phyloP scores from a whole-genome alignment of 2,888 invertebrate genomes.

The Acholoe squamosa region DNA sequence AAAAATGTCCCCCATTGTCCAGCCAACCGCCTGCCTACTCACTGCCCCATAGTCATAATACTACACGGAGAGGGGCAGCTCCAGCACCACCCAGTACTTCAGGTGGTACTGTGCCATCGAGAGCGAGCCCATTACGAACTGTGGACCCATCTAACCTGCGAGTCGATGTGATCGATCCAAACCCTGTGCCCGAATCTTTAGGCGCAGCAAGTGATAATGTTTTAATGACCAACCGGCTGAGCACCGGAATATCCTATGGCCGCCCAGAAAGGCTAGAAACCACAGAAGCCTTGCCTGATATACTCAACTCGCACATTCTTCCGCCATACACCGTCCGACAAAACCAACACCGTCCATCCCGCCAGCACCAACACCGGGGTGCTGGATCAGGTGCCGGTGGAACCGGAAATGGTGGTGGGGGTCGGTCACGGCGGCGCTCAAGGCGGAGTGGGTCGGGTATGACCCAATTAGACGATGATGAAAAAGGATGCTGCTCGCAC shows the following conservation, averaged over 20 bases:
- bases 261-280: slow-evolving; percentile 42
- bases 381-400: background rate
- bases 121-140: background rate
- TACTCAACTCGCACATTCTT: slow-evolving; percentile 77
- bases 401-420: background rate
- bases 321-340: slow-evolving; percentile 72
- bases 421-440: background rate
- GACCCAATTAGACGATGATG: slow-evolving; percentile 58
- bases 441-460: background rate
- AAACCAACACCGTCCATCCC: slow-evolving; percentile 70
- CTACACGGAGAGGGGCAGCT: background rate
- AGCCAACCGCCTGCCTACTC: background rate
- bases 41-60: background rate
- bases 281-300: slow-evolving; percentile 77
- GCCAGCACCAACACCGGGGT: slow-evolving; percentile 68
- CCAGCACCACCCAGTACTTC: background rate
- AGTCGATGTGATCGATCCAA: background rate
- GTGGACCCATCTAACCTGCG: background rate
- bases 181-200: background rate
- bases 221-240: slow-evolving; percentile 26
- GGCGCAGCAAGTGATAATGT: background rate
- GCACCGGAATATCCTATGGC: slow-evolving; percentile 19
- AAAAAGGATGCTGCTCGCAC: slow-evolving; percentile 66
- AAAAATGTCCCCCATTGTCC: background rate
- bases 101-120: background rate